Conservation (phyloP, 2,888 invertebrate species). For the Amphipyra berbera region DNA sequence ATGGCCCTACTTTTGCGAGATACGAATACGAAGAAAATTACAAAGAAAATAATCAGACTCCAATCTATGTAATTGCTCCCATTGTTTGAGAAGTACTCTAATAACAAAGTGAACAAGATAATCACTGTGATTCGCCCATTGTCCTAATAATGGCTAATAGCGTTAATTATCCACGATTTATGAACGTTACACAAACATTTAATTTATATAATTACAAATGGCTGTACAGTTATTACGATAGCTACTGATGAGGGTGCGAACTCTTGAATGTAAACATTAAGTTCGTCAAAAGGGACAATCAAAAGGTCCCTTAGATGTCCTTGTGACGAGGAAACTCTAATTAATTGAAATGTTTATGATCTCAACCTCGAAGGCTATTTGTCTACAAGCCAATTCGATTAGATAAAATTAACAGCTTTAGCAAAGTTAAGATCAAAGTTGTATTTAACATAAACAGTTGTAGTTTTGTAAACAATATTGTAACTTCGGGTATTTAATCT, state of each 20-base stretch:
- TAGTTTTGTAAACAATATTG: constrained; percentile 24
- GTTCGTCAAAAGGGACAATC: constrained; percentile 74
- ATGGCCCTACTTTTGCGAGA: constrained; percentile 9
- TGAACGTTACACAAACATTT: constrained; percentile 57
- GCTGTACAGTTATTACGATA: constrained; percentile 55
- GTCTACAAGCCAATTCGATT: constrained; percentile 56
- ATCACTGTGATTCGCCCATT: constrained; percentile 56
- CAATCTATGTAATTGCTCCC: constrained; percentile 57
- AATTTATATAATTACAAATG: constrained; percentile 64
- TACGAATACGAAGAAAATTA: constrained; percentile 34
- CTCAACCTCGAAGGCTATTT: constrained; percentile 61
- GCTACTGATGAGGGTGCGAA: constrained; percentile 67
- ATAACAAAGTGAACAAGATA: constrained; percentile 65
- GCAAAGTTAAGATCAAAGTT: constrained; percentile 29
- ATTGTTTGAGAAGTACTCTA: constrained; percentile 60
- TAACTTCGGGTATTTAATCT: constrained; percentile 8
- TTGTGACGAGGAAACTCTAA: constrained; percentile 69
- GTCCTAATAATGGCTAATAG: constrained; percentile 47
- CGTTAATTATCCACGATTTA: constrained; percentile 60
- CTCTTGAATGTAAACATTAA: constrained; percentile 75
- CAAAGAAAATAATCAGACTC: constrained; percentile 43
- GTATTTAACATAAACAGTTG: constrained; percentile 28
- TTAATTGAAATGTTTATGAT: constrained; percentile 80
- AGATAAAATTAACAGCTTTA: constrained; percentile 54
- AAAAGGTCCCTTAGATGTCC: constrained; percentile 67